Conservation (phyloP, 2,113 vertebrate species). For the Dasyprocta punctata region DNA sequence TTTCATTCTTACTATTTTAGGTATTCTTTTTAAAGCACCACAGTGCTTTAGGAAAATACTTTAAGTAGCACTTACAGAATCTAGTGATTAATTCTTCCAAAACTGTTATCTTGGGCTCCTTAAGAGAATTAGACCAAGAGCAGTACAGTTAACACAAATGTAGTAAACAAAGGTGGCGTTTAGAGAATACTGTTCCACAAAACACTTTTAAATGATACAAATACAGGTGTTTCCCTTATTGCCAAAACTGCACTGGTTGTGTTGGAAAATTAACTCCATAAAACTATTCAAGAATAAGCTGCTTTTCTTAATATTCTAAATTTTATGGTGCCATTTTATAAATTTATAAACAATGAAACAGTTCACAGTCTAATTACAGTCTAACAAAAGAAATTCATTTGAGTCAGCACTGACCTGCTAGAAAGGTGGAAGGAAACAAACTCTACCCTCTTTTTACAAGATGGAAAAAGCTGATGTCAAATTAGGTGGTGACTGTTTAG, state of each 20-base stretch:
- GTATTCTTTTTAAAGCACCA: neutral
- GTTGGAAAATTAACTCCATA: neutral
- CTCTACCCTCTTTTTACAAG: neutral
- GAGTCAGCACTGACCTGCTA: neutral
- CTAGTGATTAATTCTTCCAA: conserved; percentile 4
- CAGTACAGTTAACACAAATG: neutral
- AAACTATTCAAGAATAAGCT: neutral
- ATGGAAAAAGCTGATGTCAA: neutral
- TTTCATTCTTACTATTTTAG: neutral
- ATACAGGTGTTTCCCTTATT: neutral
- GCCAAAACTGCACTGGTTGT: neutral
- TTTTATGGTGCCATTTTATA: conserved; percentile 14
- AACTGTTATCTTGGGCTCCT: neutral
- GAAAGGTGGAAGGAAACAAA: neutral
- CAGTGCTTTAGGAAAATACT: neutral
- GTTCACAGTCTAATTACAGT: neutral
- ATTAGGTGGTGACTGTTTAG: neutral
- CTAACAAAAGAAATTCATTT: neutral
- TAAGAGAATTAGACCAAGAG: neutral
- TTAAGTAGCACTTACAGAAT: neutral
- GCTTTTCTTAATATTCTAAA: neutral
- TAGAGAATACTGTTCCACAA: neutral
- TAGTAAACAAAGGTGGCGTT: neutral
- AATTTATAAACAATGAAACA: conserved; percentile 11
- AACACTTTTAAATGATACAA: neutral